Percentiles rank a stretch among this genome's conserved stretches.
phyloP scores from a whole-genome alignment of 2,797 vertebrate species.

The Enteromius mattozi region DNA sequence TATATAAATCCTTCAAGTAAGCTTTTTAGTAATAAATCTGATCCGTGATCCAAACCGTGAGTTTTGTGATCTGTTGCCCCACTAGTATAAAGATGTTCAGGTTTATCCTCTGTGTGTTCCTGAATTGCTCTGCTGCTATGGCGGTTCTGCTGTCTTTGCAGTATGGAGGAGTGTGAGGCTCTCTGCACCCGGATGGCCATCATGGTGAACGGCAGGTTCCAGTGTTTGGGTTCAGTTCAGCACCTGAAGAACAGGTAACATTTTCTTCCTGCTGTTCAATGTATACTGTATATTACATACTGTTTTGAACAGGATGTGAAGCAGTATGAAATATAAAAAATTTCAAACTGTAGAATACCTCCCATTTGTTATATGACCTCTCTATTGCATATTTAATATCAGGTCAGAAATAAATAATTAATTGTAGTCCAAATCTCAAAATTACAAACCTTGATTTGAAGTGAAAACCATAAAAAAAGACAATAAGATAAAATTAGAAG shows the following conservation, averaged over 20 bases:
- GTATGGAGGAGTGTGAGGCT: conserved; percentile 93
- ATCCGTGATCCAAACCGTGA: too few relatives aligned
- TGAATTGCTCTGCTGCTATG: neutral
- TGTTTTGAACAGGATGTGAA: neutral
- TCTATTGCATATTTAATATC: neutral
- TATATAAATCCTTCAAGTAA: too few relatives aligned
- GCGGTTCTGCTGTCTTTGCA: conserved; percentile 62
- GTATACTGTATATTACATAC: neutral
- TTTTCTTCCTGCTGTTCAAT: neutral
- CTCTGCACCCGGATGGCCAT: conserved; percentile 92
- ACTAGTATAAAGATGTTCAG: neutral
- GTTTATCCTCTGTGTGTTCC: neutral
- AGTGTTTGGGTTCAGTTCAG: conserved; percentile 88
- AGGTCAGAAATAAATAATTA: neutral
- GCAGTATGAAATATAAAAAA: neutral
- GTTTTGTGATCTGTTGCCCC: too few relatives aligned
- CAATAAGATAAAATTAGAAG: neutral
- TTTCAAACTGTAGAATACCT: neutral
- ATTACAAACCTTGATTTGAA: neutral
- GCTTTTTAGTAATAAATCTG: too few relatives aligned
- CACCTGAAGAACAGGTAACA: conserved; percentile 89
- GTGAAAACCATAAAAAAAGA: neutral
- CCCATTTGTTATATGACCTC: neutral
- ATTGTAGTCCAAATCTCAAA: too few relatives aligned
- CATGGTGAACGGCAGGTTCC: conserved; percentile 91